phyloP scores from a whole-genome alignment of 2,113 vertebrate genomes.

The Lagopus leucura region DNA sequence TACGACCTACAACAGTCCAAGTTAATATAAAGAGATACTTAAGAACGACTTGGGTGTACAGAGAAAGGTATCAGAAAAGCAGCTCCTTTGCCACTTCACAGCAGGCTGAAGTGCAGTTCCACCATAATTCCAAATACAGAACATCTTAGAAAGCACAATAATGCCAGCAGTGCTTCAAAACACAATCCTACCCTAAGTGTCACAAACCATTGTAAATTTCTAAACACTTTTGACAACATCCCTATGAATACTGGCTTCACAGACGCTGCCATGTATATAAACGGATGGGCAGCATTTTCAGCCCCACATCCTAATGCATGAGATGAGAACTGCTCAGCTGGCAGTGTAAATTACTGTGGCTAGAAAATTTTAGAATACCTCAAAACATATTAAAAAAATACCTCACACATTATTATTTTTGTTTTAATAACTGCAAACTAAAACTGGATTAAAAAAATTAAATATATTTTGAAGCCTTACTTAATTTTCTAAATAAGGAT shows the following conservation, averaged over 20 bases:
- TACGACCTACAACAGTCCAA: neutral
- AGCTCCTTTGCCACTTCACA: neutral
- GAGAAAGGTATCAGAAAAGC: neutral
- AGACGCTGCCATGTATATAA: neutral
- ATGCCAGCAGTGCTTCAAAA: neutral
- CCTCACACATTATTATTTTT: neutral
- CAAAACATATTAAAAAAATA: neutral
- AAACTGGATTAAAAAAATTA: neutral
- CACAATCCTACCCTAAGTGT: neutral
- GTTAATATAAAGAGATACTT: neutral
- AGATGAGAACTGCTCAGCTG: neutral
- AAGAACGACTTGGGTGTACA: neutral
- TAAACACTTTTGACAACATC: neutral
- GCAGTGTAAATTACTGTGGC: neutral
- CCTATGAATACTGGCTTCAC: neutral
- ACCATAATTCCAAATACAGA: neutral
- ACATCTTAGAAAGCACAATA: neutral
- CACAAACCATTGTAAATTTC: neutral
- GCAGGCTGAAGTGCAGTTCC: neutral
- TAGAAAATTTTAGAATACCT: neutral
- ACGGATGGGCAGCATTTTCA: neutral
- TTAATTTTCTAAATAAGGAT: neutral
- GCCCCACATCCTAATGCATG: fast-evolving
- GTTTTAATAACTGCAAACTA: neutral
- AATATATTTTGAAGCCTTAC: neutral